These are phyloP conservation scores for Heptranchias perlo DNA, from an alignment of 2,113 vertebrate species.

Conservation along the genomic window DNA sequence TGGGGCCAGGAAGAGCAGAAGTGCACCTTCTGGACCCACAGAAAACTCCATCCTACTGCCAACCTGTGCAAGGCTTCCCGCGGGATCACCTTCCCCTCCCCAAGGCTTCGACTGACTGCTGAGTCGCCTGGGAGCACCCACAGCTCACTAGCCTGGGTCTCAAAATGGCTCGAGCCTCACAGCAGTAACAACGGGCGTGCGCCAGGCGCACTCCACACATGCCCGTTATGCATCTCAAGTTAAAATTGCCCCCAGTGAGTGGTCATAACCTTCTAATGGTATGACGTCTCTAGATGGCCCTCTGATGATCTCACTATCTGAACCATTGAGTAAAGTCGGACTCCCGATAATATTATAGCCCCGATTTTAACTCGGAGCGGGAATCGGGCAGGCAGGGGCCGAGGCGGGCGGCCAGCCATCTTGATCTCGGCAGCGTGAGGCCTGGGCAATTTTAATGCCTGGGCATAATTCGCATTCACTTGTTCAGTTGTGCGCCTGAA, in stretches of 20 bases:
- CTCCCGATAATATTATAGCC: background rate
- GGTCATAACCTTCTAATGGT: background rate
- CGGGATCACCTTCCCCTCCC: background rate
- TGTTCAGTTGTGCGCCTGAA: background rate
- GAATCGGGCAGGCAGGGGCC: background rate
- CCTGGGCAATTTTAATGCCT: background rate
- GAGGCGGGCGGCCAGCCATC: background rate
- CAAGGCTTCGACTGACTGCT: background rate
- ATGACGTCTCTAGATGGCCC: background rate
- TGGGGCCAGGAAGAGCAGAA: background rate
- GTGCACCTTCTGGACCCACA: background rate
- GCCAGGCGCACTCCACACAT: background rate
- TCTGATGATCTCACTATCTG: background rate
- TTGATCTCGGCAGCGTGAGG: background rate
- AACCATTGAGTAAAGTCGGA: background rate
- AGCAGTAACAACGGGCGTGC: background rate
- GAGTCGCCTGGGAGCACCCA: too few relatives aligned
- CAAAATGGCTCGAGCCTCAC: background rate
- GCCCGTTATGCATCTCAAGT: background rate
- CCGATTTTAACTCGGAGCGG: background rate
- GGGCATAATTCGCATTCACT: background rate
- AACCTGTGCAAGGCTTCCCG: background rate
- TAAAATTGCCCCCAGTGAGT: too few relatives aligned
- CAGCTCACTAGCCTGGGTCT: background rate
- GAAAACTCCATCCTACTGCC: background rate